These are phyloP conservation scores for Clarias pachynema DNA, from an alignment of 2,797 vertebrate species.

Conservation along the genomic window DNA sequence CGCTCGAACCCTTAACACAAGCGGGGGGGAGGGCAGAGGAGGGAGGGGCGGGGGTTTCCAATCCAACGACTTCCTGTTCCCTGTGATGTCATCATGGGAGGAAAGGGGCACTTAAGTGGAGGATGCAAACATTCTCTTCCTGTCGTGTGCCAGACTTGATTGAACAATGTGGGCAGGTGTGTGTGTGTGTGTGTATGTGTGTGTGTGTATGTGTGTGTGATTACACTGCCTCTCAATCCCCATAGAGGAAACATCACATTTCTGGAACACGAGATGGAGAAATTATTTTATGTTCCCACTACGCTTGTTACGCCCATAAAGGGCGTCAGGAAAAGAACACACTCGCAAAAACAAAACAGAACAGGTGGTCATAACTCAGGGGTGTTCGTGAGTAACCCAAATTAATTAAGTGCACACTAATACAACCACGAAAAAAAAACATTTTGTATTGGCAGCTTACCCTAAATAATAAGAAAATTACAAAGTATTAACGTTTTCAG, in stretches of 20 bases:
- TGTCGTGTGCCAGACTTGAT: constrained; percentile 83
- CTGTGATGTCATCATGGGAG: constrained; percentile 79
- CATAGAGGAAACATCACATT: constrained; percentile 79
- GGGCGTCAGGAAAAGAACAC: constrained; percentile 26
- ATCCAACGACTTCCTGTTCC: constrained; percentile 89
- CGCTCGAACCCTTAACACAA: constrained; percentile 70
- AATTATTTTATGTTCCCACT: constrained; percentile 53
- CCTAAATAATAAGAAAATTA: neutral
- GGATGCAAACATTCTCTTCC: constrained; percentile 89
- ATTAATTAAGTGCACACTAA: neutral
- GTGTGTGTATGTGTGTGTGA: constrained; percentile 25
- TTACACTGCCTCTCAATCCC: constrained; percentile 48
- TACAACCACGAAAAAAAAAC: neutral
- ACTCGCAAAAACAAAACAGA: neutral
- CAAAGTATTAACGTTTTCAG: neutral
- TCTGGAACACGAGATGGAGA: constrained; percentile 70
- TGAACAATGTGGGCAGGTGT: constrained; percentile 51
- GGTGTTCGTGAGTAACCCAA: neutral
- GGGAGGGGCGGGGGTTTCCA: constrained; percentile 65
- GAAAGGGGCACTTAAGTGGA: constrained; percentile 83
- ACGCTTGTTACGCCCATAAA: constrained; percentile 17
- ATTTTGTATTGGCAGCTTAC: too few relatives aligned
- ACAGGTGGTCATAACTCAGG: neutral
- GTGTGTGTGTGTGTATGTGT: constrained; percentile 37
- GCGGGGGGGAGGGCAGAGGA: neutral